Evolutionary conservation across 2,888 invertebrate genomes (phyloP), one percentile per base, ranked within the genome.

Genomic region (Parnassius orleans): DNA sequence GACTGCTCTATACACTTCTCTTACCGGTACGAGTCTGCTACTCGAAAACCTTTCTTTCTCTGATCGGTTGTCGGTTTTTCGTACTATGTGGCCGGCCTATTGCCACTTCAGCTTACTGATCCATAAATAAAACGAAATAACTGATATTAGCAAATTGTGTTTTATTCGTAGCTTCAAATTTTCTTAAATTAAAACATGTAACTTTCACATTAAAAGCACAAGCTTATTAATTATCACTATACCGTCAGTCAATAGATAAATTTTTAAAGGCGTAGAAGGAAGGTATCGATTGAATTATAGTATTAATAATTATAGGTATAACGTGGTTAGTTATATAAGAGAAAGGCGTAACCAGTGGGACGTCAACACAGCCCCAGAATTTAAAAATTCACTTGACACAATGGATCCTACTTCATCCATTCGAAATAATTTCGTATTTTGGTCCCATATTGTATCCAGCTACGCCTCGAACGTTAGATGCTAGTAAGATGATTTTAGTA

Each of bases 201-300:
- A 86, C 84, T 87, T 86, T 79, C 86, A 92, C 87, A 90, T 83
- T 87, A 81, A 86, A 92, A 92, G 91, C 92, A 89, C 87, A 91
- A 92, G 91, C 91, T 86, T 83, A 83, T 81, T 84, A 72, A 78
- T 83, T 87, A 89, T 91, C 89, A 89, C 87, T 81, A 78, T 78
- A 83, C 70, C 76, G 75, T 90, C 90, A 91, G 90, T 91, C 90
- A 81, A 84, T 86, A 89, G 85, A 80, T 81, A 80, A 47, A 48
- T 80, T 65, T 78, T 79, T 69, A 80, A 85, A 88, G 84, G 84
- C 84, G 77, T 80, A 80, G 79, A 83, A 84, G 85, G 86, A 86
- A 87, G 85, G 81, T 84, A 81, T 82, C 79, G 74, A 80, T 82
- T 71, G 66, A 72, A 76, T 72, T 65, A 66, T 65, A 65, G 64